A percentile compares a stretch with the other conserved stretches of the same genome.
Evolutionary conservation across 2,797 vertebrate species (phyloP).

Genomic region (Thunnus albacares): DNA sequence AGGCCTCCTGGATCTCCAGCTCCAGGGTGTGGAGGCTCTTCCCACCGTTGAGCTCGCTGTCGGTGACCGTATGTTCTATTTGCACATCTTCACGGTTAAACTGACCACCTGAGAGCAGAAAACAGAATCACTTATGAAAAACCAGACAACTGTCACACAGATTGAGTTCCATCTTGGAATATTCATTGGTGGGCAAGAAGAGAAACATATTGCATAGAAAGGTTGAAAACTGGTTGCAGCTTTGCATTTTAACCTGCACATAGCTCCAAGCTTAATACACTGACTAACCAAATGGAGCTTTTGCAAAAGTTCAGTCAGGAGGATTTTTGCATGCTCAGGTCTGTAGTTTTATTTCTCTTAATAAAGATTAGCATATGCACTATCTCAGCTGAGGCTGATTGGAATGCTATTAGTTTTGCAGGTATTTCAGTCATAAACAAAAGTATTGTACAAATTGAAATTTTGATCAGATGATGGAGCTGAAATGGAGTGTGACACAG

Average conservation of each 20-base stretch:
- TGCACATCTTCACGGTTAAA: conserved; percentile 93
- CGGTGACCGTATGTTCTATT: conserved; percentile 91
- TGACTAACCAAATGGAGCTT: too few species aligned
- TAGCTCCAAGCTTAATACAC: too few species aligned
- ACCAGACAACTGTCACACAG: neutral
- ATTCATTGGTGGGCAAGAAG: neutral
- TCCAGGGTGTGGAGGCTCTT: conserved; percentile 95
- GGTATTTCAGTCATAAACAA: too few species aligned
- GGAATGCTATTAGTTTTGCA: too few species aligned
- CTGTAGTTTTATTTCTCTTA: too few species aligned
- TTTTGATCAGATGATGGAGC: too few species aligned
- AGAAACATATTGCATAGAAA: neutral
- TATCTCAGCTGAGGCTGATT: too few species aligned
- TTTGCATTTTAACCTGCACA: too few species aligned
- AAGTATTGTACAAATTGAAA: too few species aligned
- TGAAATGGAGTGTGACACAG: neutral
- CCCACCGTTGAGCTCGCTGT: conserved; percentile 90
- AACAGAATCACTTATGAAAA: neutral
- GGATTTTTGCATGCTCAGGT: too few species aligned
- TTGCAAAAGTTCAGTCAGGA: too few species aligned
- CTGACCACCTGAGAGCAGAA: conserved; percentile 89
- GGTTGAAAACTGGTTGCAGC: neutral
- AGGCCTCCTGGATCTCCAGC: conserved; percentile 98
- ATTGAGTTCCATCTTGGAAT: neutral
- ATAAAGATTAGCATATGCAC: too few species aligned